phyloP scores from a whole-genome alignment of 1,140 invertebrate species.

The Macrotrachela quadricornifera region DNA sequence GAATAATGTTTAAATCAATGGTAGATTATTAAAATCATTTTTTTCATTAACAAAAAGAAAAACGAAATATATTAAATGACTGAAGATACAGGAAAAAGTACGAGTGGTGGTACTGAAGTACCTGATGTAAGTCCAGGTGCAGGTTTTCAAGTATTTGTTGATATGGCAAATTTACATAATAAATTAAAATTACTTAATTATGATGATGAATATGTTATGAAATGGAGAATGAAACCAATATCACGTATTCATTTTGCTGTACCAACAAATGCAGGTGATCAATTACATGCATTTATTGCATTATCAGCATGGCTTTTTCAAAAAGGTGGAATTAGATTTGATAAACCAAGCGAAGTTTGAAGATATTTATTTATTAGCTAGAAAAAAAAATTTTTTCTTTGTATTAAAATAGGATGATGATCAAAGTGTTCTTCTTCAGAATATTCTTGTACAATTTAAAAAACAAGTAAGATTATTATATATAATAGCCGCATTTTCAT shows the following conservation, averaged over 20 bases:
- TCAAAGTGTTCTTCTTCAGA: conserved; percentile 64
- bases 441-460: conserved; percentile 52
- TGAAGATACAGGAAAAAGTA: too few species aligned
- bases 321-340: conserved; percentile 56
- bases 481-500: neutral
- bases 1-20: too few species aligned
- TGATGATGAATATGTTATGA: conserved; percentile 8
- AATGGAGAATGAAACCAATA: conserved; percentile 13
- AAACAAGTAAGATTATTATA: conserved; percentile 37
- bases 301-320: conserved; percentile 71
- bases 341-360: conserved; percentile 37
- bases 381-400: too few species aligned
- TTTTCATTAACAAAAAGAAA: too few species aligned
- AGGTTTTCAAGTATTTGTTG: conserved; percentile 2
- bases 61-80: too few species aligned
- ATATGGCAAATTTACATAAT: conserved; percentile 4
- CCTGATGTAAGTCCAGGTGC: conserved; percentile 6
- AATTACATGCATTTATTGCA: conserved; percentile 76
- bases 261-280: conserved; percentile 75
- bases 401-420: conserved; percentile 47
- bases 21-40: too few species aligned
- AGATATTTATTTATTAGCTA: too few species aligned
- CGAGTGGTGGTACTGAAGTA: too few species aligned
- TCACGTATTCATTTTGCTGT: conserved; percentile 74
- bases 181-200: conserved; percentile 8